These are phyloP conservation scores for Limnodromus scolopaceus DNA, from an alignment of 2,797 vertebrate genomes.

Conservation along the genomic window DNA sequence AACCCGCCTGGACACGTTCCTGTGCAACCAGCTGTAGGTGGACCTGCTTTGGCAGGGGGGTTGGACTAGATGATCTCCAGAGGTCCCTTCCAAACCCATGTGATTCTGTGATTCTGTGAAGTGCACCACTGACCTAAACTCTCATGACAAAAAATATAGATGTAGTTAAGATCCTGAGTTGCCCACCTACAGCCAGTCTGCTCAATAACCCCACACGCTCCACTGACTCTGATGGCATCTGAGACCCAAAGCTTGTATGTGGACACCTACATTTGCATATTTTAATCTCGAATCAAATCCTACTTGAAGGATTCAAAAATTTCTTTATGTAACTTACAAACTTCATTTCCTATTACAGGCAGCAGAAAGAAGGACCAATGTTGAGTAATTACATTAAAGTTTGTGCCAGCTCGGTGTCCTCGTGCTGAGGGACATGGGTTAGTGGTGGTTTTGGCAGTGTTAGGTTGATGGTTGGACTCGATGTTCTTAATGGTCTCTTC, in stretches of 20 bases:
- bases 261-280: background rate
- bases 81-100: too few species aligned
- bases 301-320: background rate
- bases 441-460: too few species aligned
- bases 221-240: background rate
- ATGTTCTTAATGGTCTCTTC: too few species aligned
- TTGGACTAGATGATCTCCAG: too few species aligned
- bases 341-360: background rate
- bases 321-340: background rate
- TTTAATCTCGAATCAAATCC: background rate
- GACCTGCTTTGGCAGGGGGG: too few species aligned
- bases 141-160: background rate
- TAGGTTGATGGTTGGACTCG: too few species aligned
- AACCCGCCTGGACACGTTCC: too few species aligned
- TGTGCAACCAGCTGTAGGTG: too few species aligned
- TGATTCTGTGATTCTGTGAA: too few species aligned
- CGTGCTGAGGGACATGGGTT: too few species aligned
- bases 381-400: background rate
- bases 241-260: background rate
- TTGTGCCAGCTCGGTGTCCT: background rate
- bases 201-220: background rate
- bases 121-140: background rate
- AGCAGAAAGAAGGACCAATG: background rate
- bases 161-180: background rate
- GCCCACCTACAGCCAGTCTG: accelerated